phyloP scores from a whole-genome alignment of 2,888 invertebrate genomes.

The Perizoma affinitatum region DNA sequence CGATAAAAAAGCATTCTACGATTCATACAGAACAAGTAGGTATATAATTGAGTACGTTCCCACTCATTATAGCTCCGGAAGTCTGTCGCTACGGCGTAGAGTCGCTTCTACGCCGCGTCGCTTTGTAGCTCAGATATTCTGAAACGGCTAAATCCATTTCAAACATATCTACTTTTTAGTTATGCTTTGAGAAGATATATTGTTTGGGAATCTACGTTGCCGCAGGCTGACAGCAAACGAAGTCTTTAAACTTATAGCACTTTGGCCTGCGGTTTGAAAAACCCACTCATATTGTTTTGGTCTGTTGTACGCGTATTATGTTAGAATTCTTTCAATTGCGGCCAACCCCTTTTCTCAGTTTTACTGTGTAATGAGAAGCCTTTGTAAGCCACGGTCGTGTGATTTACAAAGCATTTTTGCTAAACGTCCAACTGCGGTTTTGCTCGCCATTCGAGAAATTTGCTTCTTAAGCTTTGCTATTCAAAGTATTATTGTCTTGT shows the following conservation, averaged over 20 bases:
- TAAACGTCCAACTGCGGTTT: constrained; percentile 15
- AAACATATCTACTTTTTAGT: neutral
- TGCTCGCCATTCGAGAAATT: neutral
- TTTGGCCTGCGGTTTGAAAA: neutral
- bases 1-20: too few species aligned
- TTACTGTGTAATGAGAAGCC: constrained; percentile 35
- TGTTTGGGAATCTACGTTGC: neutral
- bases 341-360: constrained; percentile 33
- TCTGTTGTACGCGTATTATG: constrained; percentile 9
- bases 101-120: neutral
- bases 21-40: too few species aligned
- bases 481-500: constrained; percentile 11
- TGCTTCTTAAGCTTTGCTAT: constrained; percentile 2
- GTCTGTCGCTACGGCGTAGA: constrained; percentile 11
- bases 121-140: neutral
- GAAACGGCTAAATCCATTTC: neutral
- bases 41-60: too few species aligned
- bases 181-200: neutral
- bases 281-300: constrained; percentile 14
- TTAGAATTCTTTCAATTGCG: constrained; percentile 26
- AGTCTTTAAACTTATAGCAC: too few species aligned
- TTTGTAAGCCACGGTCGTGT: constrained; percentile 33
- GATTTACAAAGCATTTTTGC: constrained; percentile 32
- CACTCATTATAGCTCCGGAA: neutral
- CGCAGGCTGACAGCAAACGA: neutral